Evolutionary conservation across 2,113 vertebrate species (phyloP).

Genomic region (Hippopotamus amphibius): DNA sequence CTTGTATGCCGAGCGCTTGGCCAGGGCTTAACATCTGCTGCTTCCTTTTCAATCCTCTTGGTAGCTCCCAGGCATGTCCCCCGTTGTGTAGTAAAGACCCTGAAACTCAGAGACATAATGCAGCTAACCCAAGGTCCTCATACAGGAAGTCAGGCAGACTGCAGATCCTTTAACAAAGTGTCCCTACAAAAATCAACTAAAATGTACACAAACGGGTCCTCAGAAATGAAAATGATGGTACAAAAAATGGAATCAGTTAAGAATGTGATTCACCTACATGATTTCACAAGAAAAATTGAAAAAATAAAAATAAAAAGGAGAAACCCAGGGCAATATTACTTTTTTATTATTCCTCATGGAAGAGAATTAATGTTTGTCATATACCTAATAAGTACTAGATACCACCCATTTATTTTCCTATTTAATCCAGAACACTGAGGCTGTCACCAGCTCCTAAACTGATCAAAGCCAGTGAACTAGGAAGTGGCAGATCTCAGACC

Average conservation of each 20-base stretch:
- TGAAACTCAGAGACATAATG: not conserved
- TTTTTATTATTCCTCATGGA: conserved; percentile 1
- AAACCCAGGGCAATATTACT: not conserved
- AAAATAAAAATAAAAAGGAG: not conserved
- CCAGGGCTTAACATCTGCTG: not conserved
- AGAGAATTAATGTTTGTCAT: conserved; percentile 34
- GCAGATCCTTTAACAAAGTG: not conserved
- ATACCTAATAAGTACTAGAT: not conserved
- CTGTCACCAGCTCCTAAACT: not conserved
- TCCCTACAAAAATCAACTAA: not conserved
- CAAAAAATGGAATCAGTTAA: not conserved
- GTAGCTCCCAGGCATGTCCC: rapidly evolving
- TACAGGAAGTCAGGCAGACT: not conserved
- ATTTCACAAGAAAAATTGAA: not conserved
- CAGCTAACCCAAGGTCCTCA: not conserved
- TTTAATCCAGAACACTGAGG: not conserved
- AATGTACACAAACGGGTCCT: not conserved
- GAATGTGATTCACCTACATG: not conserved
- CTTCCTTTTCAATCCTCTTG: not conserved
- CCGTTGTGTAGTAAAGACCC: rapidly evolving
- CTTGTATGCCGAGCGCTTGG: not conserved
- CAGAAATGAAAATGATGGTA: conserved; percentile 15
- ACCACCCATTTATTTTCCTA: not conserved
- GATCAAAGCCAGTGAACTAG: not conserved
- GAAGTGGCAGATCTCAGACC: not conserved